Evolutionary conservation across 2,113 vertebrate genomes (phyloP).

Genomic region (Melozone crissalis): DNA sequence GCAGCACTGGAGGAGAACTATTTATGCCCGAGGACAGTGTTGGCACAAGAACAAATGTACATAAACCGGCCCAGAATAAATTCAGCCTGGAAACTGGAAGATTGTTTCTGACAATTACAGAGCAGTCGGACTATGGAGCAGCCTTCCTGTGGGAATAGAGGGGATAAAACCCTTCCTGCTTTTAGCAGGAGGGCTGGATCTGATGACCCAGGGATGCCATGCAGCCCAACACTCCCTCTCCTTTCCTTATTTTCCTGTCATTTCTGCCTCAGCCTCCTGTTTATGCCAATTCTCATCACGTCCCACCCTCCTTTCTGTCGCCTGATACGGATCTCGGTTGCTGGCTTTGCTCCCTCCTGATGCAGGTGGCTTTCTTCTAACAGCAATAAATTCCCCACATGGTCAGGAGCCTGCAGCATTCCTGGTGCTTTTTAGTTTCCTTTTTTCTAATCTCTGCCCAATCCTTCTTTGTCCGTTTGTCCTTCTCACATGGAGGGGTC

Average conservation of each 20-base stretch:
- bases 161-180: slow-evolving; percentile 1
- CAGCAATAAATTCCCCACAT: background rate
- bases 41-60: background rate
- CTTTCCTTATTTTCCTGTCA: background rate
- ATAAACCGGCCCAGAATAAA: slow-evolving; percentile 31
- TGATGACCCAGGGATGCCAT: fast-evolving
- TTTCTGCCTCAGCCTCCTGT: background rate
- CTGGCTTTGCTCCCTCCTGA: slow-evolving; percentile 10
- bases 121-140: background rate
- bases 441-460: background rate
- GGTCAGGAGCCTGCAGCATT: background rate
- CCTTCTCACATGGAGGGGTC: background rate
- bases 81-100: background rate
- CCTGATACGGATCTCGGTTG: background rate
- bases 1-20: background rate
- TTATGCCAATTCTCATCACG: background rate
- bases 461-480: background rate
- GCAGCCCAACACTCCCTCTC: background rate
- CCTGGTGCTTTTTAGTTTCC: background rate
- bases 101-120: slow-evolving; percentile 27
- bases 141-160: background rate
- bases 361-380: slow-evolving; percentile 28
- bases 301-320: background rate
- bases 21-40: slow-evolving; percentile 27
- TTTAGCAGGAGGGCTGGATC: background rate